Base-by-base conservation (phyloP, 2,797 vertebrate species). In the Anguilla obscura region DNA sequence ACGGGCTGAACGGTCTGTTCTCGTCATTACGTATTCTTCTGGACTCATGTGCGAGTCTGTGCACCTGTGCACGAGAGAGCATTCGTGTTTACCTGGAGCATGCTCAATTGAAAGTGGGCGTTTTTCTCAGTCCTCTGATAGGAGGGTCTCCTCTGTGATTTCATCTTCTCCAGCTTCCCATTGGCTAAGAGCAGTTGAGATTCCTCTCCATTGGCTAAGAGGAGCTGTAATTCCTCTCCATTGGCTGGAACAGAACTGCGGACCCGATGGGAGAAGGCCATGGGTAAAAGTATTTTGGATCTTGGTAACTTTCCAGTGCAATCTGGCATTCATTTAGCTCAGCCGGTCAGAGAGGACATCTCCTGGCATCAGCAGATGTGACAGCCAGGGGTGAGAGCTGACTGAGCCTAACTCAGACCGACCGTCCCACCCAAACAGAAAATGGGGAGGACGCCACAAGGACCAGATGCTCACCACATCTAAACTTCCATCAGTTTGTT, bases 81-180 rank as follows among this genome's bases (percentile, higher is more conserved):
- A 14, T 83, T 52, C 24, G 24, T 84, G 80, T 83, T 90, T 63
- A 98, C 98, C 97, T 98, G 97, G 83, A 98, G 96, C 92, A 98
- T 97, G 79, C 94, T 97, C 88, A 99, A 96, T 87, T 98, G 98
- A 92, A 99, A 99, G 88, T 96, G 97, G 90, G 96, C 96, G 50
- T 93, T 91, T 88, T 97, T 98, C 33, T 99, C 98, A 80, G 96
- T 88, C 40, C 94, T 96, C 87, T 96, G 96, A 92, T 95, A 96
- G 50, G 97, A 98, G 0, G 96, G 83, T 88, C 97, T 96, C 92
- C 97, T 96, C 88, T 97, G 97, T 90, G 89, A 84, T 89, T 98
- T 98, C 80, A 93, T 88, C 90, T 96, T 96, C 85, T 99, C 97
- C 27, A 95, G 92, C 93, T 97, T 98, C 66, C 96, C 96, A 93